A percentile compares a stretch with the other conserved stretches of the same genome.
Conservation (phyloP, 2,797 vertebrate species). For the Pipistrellus pipistrellus region DNA sequence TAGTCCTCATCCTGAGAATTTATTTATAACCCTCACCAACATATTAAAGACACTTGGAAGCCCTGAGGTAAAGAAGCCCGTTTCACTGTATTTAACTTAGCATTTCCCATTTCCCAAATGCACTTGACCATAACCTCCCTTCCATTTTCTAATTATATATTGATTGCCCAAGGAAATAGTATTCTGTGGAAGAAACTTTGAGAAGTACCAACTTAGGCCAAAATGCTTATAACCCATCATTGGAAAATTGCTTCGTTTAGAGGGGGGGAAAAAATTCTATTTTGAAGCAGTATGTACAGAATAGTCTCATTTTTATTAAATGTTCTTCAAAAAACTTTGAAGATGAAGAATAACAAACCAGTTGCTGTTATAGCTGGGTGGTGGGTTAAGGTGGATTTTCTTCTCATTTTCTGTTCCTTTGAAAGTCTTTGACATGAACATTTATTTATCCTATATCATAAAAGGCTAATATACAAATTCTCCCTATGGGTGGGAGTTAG, state of each 20-base stretch:
- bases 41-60: not conserved
- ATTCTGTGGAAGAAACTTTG: not conserved
- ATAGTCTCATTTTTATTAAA: not conserved
- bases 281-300: not conserved
- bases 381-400: not conserved
- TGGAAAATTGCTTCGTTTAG: not conserved
- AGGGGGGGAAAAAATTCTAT: not conserved
- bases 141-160: not conserved
- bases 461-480: no score
- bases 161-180: not conserved
- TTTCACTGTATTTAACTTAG: slow-evolving; percentile 20
- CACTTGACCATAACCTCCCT: not conserved
- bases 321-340: not conserved
- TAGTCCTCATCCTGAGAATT: not conserved
- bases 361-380: not conserved
- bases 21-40: not conserved
- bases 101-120: not conserved
- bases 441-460: no score
- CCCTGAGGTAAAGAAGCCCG: not conserved
- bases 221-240: not conserved
- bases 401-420: not conserved
- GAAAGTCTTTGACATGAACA: slow-evolving; percentile 33
- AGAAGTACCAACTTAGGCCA: not conserved
- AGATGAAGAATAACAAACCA: not conserved
- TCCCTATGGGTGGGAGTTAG: no score